Evolutionary conservation across 2,888 invertebrate species (phyloP).

Genomic region (Anoplius nigerrimus): DNA sequence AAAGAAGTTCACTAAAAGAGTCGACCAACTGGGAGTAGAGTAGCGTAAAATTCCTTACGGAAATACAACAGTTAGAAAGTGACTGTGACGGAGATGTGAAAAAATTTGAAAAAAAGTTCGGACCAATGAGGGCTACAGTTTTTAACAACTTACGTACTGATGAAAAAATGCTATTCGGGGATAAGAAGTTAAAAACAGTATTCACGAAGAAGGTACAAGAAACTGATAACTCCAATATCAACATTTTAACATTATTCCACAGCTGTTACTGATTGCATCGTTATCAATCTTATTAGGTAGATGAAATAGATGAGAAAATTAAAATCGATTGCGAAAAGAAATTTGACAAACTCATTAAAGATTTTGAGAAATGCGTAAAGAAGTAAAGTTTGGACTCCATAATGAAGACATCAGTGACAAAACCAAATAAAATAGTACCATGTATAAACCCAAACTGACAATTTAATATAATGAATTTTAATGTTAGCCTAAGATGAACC

Average conservation of each 20-base stretch:
- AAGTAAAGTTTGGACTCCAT: too few species aligned
- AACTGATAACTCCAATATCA: background rate
- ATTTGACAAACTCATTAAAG: slow-evolving; percentile 47
- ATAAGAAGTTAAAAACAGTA: slow-evolving; percentile 44
- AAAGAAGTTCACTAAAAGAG: slow-evolving; percentile 48
- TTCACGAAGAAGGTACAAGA: slow-evolving; percentile 53
- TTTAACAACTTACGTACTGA: slow-evolving; percentile 52
- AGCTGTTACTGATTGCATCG: background rate
- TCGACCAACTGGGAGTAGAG: slow-evolving; percentile 51
- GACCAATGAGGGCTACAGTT: slow-evolving; percentile 50
- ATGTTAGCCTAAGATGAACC: too few species aligned
- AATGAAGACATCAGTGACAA: too few species aligned
- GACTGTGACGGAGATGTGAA: slow-evolving; percentile 35
- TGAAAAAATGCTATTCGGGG: slow-evolving; percentile 56
- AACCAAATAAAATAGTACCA: too few species aligned
- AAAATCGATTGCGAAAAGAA: slow-evolving; percentile 38
- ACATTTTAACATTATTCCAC: background rate
- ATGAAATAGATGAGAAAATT: slow-evolving; percentile 53
- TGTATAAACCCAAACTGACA: too few species aligned
- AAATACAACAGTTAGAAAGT: slow-evolving; percentile 52
- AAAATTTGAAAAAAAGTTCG: slow-evolving; percentile 53
- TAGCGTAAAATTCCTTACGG: slow-evolving; percentile 51
- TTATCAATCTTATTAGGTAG: slow-evolving; percentile 39
- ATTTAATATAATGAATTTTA: too few species aligned
- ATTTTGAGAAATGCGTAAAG: slow-evolving; percentile 35